Percentiles rank a stretch among this genome's conserved stretches.
These are phyloP conservation scores for Drosophila nannoptera DNA, from an alignment of 1,140 invertebrate species.

Conservation along the genomic window DNA sequence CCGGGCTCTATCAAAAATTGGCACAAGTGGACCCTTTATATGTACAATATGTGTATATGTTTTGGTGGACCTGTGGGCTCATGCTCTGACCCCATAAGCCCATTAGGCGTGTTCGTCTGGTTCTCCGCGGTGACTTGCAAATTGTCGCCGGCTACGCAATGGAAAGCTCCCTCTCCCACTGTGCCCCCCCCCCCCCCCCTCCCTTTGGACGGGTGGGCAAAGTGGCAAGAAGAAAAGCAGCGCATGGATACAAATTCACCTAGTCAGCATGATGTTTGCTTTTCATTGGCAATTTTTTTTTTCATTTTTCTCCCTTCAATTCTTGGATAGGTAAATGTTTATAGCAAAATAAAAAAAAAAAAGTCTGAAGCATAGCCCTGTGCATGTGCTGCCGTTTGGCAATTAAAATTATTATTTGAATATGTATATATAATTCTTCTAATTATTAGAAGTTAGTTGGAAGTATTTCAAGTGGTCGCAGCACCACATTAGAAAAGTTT, in stretches of 20 bases:
- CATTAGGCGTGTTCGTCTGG: conserved; percentile 29
- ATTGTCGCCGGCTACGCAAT: conserved; percentile 16
- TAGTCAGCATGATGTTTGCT: conserved; percentile 69
- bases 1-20: conserved; percentile 14
- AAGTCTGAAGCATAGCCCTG: conserved; percentile 13
- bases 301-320: conserved; percentile 21
- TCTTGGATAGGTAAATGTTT: conserved; percentile 14
- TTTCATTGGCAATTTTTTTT: conserved; percentile 42
- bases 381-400: conserved; percentile 67
- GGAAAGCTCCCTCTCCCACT: conserved; percentile 50
- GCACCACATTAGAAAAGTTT: conserved; percentile 69
- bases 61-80: too few relatives aligned
- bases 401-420: conserved; percentile 72
- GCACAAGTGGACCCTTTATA: conserved; percentile 30
- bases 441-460: conserved; percentile 75
- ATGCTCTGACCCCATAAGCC: conserved; percentile 18
- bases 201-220: conserved; percentile 32
- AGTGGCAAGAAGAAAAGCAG: conserved; percentile 42
- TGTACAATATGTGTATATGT: conserved; percentile 3
- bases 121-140: conserved; percentile 24
- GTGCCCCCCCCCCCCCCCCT: not conserved
- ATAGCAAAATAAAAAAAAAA: conserved; percentile 6
- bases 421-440: too few relatives aligned
- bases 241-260: conserved; percentile 43
- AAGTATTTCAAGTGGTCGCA: conserved; percentile 57